Evolutionary conservation across 2,797 vertebrate genomes (phyloP), one percentile per base, ranked within the genome.

Genomic region (Sus cebifrons): DNA sequence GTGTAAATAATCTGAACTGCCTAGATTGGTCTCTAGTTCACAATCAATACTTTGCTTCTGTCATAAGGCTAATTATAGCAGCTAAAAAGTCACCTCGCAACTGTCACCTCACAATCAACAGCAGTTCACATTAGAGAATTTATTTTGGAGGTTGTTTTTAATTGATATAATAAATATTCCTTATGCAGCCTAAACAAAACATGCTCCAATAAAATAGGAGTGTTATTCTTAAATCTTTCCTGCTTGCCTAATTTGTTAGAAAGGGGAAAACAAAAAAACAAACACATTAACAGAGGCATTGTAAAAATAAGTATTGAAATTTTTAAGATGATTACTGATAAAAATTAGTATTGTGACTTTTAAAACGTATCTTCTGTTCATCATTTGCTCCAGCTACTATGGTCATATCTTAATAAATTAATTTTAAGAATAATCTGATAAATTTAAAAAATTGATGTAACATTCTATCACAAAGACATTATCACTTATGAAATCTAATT

Each of bases 41-140:
- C 99, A 98, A 99, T 99, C 99, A 99, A 99, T 99, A 99, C 98
- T 98, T 98, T 96, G 98, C 97, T 98, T 98, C 98, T 99, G 99
- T 99, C 99, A 99, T 98, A 98, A 98, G 98, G 98, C 98, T 99
- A 99, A 99, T 99, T 99, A 99, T 97, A 98, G 98, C 97, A 98
- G 98, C 96, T 98, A 98, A 98, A 98, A 98, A 98, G 98, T 98
- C 98, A 98, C 98, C 98, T 98, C 98, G 97, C 98, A 99, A 99
- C 98, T 98, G 98, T 98, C 98, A 98, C 97, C 96, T 98, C 97
- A 98, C 98, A 98, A 98, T 98, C 98, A 98, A 97, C 98, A 98
- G 98, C 97, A 98, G 98, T 98, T 98, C 98, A 98, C 98, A 94
- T 97, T 89, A 98, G 94, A 98, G 96, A 98, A 99, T 99, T 98